A percentile compares a stretch with the other conserved stretches of the same genome.
Evolutionary conservation across 2,888 invertebrate genomes (phyloP).

Genomic region (Yponomeuta sedellus): DNA sequence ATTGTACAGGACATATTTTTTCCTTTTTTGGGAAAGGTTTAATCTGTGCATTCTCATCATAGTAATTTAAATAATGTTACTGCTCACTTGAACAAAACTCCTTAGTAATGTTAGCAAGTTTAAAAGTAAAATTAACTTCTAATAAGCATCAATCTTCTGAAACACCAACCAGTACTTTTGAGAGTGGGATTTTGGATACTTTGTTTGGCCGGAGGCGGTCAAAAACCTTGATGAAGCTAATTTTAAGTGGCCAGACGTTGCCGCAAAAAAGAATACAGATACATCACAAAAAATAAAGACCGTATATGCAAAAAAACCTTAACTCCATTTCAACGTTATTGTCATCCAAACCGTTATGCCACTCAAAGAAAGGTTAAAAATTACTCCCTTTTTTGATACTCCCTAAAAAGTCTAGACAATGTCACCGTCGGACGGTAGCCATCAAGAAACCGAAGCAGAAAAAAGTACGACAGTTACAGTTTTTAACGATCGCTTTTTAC

Average conservation of each 20-base stretch:
- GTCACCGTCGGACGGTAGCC: slow-evolving; percentile 49
- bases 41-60: no score
- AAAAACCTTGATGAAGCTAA: neutral
- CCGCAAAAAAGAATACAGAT: neutral
- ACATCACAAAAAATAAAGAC: neutral
- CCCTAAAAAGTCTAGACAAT: slow-evolving; percentile 22
- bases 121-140: neutral
- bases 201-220: neutral
- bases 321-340: neutral
- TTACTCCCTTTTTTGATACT: neutral
- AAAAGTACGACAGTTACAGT: slow-evolving; percentile 59
- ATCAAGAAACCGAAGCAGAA: slow-evolving; percentile 19
- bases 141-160: slow-evolving; percentile 1
- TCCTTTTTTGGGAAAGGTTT: no score
- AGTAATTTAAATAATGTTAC: no score
- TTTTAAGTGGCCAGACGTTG: neutral
- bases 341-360: neutral
- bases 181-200: neutral
- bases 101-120: neutral
- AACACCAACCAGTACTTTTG: neutral
- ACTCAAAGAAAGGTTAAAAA: neutral
- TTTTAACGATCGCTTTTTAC: slow-evolving; percentile 56
- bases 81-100: no score
- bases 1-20: neutral
- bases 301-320: neutral